These are phyloP conservation scores for Desmodus rotundus DNA, from an alignment of 2,113 vertebrate species.

Conservation along the genomic window DNA sequence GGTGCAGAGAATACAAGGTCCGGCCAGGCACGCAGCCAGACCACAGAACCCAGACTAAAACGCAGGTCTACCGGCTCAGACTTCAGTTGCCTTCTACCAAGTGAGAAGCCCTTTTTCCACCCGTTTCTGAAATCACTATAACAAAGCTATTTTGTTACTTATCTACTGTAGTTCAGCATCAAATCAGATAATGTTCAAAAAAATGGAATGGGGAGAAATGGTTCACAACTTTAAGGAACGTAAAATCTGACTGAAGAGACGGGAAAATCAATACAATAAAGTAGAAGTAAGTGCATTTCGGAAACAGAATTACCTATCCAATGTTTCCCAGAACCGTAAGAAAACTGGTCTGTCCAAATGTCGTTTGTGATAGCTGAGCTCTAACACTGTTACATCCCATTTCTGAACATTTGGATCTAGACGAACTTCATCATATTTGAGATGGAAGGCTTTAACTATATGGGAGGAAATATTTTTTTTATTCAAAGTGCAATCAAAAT, in stretches of 20 bases:
- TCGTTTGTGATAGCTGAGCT: constrained; percentile 96
- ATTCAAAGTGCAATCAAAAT: neutral
- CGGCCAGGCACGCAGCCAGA: neutral
- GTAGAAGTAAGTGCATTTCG: neutral
- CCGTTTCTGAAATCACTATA: neutral
- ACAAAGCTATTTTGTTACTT: neutral
- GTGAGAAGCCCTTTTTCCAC: neutral
- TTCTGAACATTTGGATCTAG: constrained; percentile 97
- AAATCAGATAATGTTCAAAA: neutral
- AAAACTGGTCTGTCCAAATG: constrained; percentile 97
- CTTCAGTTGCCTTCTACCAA: neutral
- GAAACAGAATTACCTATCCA: constrained; percentile 89
- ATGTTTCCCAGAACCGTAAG: constrained; percentile 96
- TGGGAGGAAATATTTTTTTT: neutral
- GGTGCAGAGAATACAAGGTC: neutral
- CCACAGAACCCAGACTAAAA: neutral
- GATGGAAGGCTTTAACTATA: constrained; percentile 97
- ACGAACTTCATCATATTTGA: constrained; percentile 97
- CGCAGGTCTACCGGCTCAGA: neutral
- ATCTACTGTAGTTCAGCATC: neutral
- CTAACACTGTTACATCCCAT: constrained; percentile 97
- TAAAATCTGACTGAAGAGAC: neutral
- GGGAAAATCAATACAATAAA: neutral
- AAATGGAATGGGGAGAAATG: neutral
- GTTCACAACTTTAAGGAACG: neutral